A percentile compares a stretch with the other conserved stretches of the same genome.
Conservation (phyloP, 2,888 invertebrate genomes). For the Eupithecia dodoneata region DNA sequence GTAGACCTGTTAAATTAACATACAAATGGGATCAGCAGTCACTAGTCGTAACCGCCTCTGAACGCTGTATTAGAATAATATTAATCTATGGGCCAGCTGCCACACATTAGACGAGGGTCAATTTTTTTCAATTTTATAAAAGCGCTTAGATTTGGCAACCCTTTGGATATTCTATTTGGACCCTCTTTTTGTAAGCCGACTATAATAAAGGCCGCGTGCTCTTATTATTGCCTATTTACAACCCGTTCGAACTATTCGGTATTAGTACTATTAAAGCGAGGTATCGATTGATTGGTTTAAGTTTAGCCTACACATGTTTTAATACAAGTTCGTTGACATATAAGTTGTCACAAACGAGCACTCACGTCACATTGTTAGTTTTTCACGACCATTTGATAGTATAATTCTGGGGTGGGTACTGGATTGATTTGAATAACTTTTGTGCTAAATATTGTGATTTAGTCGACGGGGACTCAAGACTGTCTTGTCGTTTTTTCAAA, state of each 20-base stretch:
- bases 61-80: conserved; percentile 72
- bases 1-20: conserved; percentile 62
- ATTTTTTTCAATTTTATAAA: conserved; percentile 64
- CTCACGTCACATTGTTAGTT: conserved; percentile 55
- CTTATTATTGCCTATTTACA: conserved; percentile 52
- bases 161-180: conserved; percentile 74
- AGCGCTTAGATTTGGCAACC: conserved; percentile 77
- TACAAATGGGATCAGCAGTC: conserved; percentile 64
- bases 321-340: conserved; percentile 63
- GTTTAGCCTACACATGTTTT: conserved; percentile 40
- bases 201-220: conserved; percentile 33
- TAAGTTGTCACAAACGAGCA: conserved; percentile 51
- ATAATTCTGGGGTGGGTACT: conserved; percentile 51
- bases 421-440: conserved; percentile 36
- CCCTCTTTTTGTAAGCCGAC: conserved; percentile 63
- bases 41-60: conserved; percentile 47
- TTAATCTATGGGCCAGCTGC: conserved; percentile 73
- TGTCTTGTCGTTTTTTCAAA: conserved; percentile 15
- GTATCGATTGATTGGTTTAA: conserved; percentile 40
- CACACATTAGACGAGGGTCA: conserved; percentile 62
- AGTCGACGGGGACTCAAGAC: conserved; percentile 20
- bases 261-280: conserved; percentile 19
- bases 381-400: conserved; percentile 62
- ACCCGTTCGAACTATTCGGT: conserved; percentile 24
- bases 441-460: conserved; percentile 32